Base-by-base conservation (phyloP, 2,888 invertebrate species). In the Pyrochroa serraticornis region DNA sequence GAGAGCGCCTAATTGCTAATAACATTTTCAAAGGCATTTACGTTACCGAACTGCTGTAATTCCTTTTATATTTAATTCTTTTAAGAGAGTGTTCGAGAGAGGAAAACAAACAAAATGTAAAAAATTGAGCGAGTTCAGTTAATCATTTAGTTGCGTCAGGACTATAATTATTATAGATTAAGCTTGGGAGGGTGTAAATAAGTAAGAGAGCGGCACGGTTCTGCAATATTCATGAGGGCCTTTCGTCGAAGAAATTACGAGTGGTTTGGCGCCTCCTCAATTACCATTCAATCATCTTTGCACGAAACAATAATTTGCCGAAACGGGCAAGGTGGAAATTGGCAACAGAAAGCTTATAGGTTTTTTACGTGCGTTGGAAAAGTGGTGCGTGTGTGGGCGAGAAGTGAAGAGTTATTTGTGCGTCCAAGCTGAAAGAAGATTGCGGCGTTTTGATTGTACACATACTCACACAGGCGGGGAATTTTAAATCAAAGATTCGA, bases 381-480 rank as follows among this genome's bases (percentile, higher is more conserved):
- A 22, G 22, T 35, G 39, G 49, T 49, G 41, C 41, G 49, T 41
- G 49, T 22, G 49, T 12, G 10, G n/a, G 9, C 14, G 35, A 38
- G 32, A 44, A 33, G 9, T 44, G 33, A 44, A 22, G 22, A 45
- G 33, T 44, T 45, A 45, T 45, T 45, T 45, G 45, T 45, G 34
- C 45, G 34, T 45, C 41, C 45, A 45, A 35, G 44, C 22, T 44
- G 44, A 44, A 44, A 33, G 44, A 33, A 44, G 44, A 44, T 60
- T 14, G 76, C 60, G 9, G 75, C 72, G 54, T 73, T 72, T 64
- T 75, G 75, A 58, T 77, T 63, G 58, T 61, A 22, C 22, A 22
- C 22, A 22, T 22, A 22, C 22, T 22, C 22, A 22, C 22, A 56
- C 59, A 59, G 35, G 44, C 57, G 45, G n/a, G 50, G 57, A 60